Percentiles rank a stretch among this genome's conserved stretches.
Conservation (phyloP, 2,888 invertebrate genomes). For the Drosophila subquinaria region DNA sequence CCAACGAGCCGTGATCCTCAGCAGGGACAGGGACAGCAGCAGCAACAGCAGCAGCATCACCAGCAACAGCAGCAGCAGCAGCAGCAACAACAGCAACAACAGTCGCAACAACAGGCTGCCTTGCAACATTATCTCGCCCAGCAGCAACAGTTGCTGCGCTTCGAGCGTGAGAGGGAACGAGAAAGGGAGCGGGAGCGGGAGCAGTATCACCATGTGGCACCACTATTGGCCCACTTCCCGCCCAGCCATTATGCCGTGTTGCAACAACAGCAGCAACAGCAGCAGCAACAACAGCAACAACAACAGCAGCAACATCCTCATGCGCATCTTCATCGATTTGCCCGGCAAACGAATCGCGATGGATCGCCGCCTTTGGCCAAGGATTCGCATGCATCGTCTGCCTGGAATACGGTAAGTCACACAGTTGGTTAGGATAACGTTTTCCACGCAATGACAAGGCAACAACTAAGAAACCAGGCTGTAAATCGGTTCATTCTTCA, state of each 20-base stretch:
- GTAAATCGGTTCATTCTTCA: no score
- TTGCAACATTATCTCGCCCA: slow-evolving; percentile 81
- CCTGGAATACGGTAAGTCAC: slow-evolving; percentile 51
- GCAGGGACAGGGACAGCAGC: slow-evolving; percentile 67
- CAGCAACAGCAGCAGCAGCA: slow-evolving; percentile 65
- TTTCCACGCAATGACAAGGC: not conserved
- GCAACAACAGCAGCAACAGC: slow-evolving; percentile 64
- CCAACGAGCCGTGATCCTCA: slow-evolving; percentile 57
- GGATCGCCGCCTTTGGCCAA: slow-evolving; percentile 47
- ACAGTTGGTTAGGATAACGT: not conserved
- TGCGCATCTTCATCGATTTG: slow-evolving; percentile 58
- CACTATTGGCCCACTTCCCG: slow-evolving; percentile 67
- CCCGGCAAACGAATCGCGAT: slow-evolving; percentile 42
- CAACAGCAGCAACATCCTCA: slow-evolving; percentile 50
- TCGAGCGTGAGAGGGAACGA: slow-evolving; percentile 70
- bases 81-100: slow-evolving; percentile 67
- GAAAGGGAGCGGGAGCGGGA: slow-evolving; percentile 60
- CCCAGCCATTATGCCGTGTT: slow-evolving; percentile 71
- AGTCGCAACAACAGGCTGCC: slow-evolving; percentile 74
- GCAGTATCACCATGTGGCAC: slow-evolving; percentile 66
- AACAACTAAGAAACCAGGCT: not conserved
- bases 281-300: slow-evolving; percentile 72
- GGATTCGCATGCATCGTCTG: slow-evolving; percentile 40
- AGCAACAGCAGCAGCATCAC: slow-evolving; percentile 78
- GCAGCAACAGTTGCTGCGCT: slow-evolving; percentile 79